Base-by-base conservation (phyloP, 2,113 vertebrate genomes). In the Hemiprocne comata region DNA sequence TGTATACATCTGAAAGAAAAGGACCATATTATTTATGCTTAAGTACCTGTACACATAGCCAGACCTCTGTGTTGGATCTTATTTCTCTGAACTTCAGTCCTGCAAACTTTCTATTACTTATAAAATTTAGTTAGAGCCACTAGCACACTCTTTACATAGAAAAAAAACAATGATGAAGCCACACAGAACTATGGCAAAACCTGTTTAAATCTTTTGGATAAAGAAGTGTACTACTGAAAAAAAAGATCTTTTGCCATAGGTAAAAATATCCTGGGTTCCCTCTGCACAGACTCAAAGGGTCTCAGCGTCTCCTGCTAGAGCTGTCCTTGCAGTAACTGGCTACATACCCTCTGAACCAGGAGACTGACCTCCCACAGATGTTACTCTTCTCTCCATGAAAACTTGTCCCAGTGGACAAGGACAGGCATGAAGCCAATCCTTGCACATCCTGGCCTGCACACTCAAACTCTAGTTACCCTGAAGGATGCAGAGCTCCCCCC, bases 381-480 rank as follows among this genome's bases (percentile, higher is more conserved):
- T n/a, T 23, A 24, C 11, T 28, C 26, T 55, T 48, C 75, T 74
- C 48, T 55, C 61, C 23, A 11, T 7, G 40, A 25, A 28, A 42
- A 62, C 25, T 2, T 4, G 15, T 31, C 34, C 62, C 40, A 48
- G 3, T 1, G 6, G 46, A 55, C 53, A 31, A 80, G 40, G 25
- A 6, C 6, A 29, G 36, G 8, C 11, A 9, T 3, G 23, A 42
- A 50, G 54, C 25, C 21, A 34, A 54, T 17, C 12, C 29, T 33
- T 34, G 34, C 34, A 17, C 15, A 11, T 2, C 7, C 40, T 0
- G 0, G 7, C 11, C 69, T 28, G n/a, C 40, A 33, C 25, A 13
- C 29, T 60, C 17, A 9, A 18, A 44, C 44, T 23, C 40, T 11
- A 44, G n/a, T 38, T 38, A 62, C 20, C 8, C 31, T 29, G 13